phyloP scores from a whole-genome alignment of 1,140 invertebrate genomes.

The Drosophila ambigua region DNA sequence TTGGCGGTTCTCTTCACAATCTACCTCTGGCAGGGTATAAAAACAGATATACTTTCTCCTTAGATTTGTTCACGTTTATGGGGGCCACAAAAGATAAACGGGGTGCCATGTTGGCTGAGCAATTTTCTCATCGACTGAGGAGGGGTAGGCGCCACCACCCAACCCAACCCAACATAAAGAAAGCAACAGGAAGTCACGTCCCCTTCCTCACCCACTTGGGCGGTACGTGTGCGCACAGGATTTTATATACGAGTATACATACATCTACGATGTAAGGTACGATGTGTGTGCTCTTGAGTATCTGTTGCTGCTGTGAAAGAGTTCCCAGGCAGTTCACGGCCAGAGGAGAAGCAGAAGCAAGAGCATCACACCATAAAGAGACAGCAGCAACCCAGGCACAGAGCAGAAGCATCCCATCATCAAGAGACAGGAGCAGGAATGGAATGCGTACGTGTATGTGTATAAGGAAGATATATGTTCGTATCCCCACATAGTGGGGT shows the following conservation, averaged over 20 bases:
- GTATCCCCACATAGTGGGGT: background rate
- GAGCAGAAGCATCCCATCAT: background rate
- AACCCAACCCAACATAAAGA: slow-evolving; percentile 15
- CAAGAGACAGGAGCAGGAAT: background rate
- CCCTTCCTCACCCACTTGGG: background rate
- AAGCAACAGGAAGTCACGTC: slow-evolving; percentile 52
- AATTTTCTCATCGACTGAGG: slow-evolving; percentile 19
- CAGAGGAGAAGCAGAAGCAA: too few species aligned
- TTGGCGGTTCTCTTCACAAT: too few species aligned
- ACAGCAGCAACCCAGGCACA: background rate
- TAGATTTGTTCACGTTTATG: background rate
- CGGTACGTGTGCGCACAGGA: too few species aligned
- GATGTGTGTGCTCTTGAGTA: slow-evolving; percentile 9
- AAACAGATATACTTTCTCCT: background rate
- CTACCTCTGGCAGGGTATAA: background rate
- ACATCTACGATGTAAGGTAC: background rate
- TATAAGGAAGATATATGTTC: background rate
- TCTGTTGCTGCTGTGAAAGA: slow-evolving; percentile 18
- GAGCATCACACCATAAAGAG: too few species aligned
- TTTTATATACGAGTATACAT: slow-evolving; percentile 2
- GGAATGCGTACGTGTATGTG: background rate
- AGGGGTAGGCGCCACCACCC: too few species aligned
- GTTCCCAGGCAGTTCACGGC: slow-evolving; percentile 5
- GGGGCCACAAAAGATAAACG: slow-evolving; percentile 33
- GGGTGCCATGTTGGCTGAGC: slow-evolving; percentile 28